These are phyloP conservation scores for Porites divaricata DNA, from an alignment of 92 coral and sea anemone genomes.

Conservation along the genomic window DNA sequence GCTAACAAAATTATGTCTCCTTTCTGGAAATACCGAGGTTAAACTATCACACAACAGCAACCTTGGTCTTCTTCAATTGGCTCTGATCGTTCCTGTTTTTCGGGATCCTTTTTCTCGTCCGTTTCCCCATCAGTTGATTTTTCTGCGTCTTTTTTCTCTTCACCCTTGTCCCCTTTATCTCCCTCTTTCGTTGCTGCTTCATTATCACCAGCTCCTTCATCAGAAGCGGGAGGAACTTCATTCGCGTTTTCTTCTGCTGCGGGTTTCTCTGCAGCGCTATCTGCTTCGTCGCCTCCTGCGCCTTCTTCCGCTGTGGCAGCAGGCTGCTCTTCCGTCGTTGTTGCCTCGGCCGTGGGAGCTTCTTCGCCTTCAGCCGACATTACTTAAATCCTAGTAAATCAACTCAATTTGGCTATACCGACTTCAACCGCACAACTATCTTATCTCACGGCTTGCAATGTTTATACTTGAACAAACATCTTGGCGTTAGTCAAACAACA, in stretches of 20 bases:
- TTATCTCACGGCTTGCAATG: slow-evolving; percentile 6
- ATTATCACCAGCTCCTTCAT: slow-evolving; percentile 35
- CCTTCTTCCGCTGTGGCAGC: slow-evolving; percentile 1
- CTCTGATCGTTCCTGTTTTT: neutral
- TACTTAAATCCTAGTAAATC: neutral
- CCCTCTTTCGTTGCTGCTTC: slow-evolving; percentile 15
- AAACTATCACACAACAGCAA: slow-evolving; percentile 52
- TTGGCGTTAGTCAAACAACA: slow-evolving; percentile 10
- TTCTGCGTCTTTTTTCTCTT: slow-evolving; percentile 45
- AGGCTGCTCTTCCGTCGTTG: slow-evolving; percentile 1
- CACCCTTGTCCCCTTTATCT: neutral
- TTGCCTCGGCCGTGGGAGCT: slow-evolving; percentile 1
- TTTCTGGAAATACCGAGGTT: neutral
- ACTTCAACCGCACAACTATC: neutral
- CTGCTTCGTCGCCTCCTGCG: slow-evolving; percentile 12
- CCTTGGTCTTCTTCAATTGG: slow-evolving; percentile 38
- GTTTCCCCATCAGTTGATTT: slow-evolving; percentile 19
- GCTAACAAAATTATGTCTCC: neutral
- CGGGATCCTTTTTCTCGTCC: slow-evolving; percentile 16
- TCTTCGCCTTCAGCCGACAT: slow-evolving; percentile 39
- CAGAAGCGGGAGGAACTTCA: slow-evolving; percentile 42
- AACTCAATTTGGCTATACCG: neutral
- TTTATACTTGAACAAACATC: slow-evolving; percentile 13
- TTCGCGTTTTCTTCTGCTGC: slow-evolving; percentile 54
- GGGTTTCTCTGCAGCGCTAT: slow-evolving; percentile 23